Conservation (phyloP, 2,797 vertebrate species). For the Schizopygopsis pylzovi region DNA sequence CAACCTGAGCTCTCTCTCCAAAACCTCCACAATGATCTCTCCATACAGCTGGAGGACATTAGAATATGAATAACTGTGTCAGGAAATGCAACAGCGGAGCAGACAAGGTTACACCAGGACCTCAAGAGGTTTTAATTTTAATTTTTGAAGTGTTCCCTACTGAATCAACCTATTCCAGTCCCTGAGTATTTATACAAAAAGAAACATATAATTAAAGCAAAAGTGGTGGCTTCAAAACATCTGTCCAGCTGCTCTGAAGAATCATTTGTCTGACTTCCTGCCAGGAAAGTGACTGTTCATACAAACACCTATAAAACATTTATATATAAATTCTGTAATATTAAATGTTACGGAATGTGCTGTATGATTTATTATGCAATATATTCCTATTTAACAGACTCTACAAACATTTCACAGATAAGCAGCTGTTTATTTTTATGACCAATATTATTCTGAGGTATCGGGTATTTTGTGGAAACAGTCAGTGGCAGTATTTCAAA, state of each 20-base stretch:
- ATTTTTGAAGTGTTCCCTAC: constrained; percentile 17
- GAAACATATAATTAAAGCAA: constrained; percentile 4
- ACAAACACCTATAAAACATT: neutral
- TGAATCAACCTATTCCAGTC: constrained; percentile 42
- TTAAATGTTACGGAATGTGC: neutral
- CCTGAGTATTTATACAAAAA: constrained; percentile 17
- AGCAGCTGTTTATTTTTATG: neutral
- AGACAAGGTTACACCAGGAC: constrained; percentile 1
- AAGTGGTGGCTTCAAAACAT: constrained; percentile 22
- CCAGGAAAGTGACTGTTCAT: neutral
- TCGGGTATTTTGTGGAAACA: neutral
- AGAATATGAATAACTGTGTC: constrained; percentile 55
- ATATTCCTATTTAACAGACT: neutral
- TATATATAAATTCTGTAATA: neutral
- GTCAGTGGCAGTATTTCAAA: neutral
- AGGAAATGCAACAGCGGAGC: constrained; percentile 49
- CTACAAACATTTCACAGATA: neutral
- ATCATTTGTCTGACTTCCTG: neutral
- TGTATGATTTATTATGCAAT: neutral
- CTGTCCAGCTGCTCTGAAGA: constrained; percentile 34
- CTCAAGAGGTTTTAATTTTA: constrained; percentile 20
- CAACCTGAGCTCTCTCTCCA: constrained; percentile 50
- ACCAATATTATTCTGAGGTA: neutral
- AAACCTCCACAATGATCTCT: constrained; percentile 56
- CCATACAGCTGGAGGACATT: constrained; percentile 54